Percentiles rank a stretch among this genome's conserved stretches.
Evolutionary conservation across 2,888 invertebrate genomes (phyloP).

Genomic region (Hypercompe scribonia): DNA sequence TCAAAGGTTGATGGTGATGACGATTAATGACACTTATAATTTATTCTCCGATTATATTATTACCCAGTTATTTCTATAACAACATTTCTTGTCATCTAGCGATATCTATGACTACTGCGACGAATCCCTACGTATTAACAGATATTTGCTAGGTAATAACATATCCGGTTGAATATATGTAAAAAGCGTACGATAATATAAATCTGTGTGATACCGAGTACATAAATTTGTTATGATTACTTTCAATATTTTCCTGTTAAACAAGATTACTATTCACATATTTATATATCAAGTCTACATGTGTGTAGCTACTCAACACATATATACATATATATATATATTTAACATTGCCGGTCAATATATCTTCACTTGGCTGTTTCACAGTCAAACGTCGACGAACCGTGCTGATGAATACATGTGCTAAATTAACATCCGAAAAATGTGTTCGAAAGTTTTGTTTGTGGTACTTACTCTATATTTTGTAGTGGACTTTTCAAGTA

Average conservation of each 20-base stretch:
- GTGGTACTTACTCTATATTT: conserved; percentile 1
- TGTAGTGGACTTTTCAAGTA: conserved; percentile 5
- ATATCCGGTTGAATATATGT: not conserved
- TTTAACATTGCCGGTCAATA: not conserved
- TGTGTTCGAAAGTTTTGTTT: conserved; percentile 4
- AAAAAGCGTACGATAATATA: not conserved
- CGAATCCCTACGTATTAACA: no score
- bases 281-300: not conserved
- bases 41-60: no score
- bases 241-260: not conserved
- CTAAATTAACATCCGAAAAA: not conserved
- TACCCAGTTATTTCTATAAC: no score
- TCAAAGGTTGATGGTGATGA: no score
- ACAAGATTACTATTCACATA: not conserved
- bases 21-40: no score
- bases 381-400: not conserved
- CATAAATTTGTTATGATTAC: not conserved
- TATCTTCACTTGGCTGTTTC: not conserved
- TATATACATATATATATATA: no score
- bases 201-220: not conserved
- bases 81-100: no score
- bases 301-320: not conserved
- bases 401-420: not conserved
- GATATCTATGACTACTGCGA: no score
- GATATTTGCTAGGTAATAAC: no score